These are phyloP conservation scores for Anas capensis DNA, from an alignment of 2,797 vertebrate genomes.

Conservation along the genomic window DNA sequence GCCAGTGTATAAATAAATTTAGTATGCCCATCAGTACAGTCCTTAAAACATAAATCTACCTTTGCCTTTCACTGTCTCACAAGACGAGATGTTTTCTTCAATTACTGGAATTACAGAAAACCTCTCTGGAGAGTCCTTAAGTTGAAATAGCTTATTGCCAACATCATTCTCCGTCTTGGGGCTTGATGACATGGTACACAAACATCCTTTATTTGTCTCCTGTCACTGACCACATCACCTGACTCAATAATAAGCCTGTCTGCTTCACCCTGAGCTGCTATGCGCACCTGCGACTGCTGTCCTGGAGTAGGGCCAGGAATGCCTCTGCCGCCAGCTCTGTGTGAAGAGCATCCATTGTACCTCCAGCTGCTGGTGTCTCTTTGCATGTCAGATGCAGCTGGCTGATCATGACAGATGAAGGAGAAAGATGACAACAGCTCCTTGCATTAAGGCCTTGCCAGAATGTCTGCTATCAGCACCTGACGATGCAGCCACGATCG, in stretches of 20 bases:
- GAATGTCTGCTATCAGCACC: background rate
- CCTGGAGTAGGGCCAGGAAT: background rate
- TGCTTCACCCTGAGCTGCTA: background rate
- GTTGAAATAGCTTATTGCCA: constrained; percentile 30
- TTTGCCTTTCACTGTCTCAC: background rate
- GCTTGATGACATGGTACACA: background rate
- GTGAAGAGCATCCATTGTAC: constrained; percentile 24
- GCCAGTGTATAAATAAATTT: background rate
- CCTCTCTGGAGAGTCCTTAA: background rate
- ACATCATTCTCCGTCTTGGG: constrained; percentile 14
- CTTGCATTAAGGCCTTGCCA: background rate
- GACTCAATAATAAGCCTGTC: background rate
- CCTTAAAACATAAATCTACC: background rate
- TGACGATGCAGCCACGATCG: fast-evolving
- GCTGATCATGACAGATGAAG: background rate
- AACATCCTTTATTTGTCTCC: constrained; percentile 27
- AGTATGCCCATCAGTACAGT: background rate
- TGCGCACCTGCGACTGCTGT: background rate
- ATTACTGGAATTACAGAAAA: background rate
- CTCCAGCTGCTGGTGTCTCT: background rate
- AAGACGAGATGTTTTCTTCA: background rate
- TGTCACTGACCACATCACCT: background rate
- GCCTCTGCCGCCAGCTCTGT: background rate
- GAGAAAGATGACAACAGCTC: background rate
- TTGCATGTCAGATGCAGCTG: background rate